These are phyloP conservation scores for Dexiosoma caninum DNA, from an alignment of 2,888 invertebrate genomes.

Conservation along the genomic window DNA sequence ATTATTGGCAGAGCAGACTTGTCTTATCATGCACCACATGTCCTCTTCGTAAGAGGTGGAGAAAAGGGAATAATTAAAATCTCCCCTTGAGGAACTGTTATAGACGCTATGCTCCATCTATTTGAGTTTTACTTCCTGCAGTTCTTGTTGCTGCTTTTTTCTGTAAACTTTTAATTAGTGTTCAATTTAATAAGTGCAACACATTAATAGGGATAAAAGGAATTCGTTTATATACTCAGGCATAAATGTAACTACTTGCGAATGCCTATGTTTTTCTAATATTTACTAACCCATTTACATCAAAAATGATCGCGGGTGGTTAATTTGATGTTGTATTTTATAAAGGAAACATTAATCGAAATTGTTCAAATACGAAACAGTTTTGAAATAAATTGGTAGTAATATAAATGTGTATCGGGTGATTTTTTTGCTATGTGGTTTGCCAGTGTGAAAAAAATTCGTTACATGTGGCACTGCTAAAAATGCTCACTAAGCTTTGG, in stretches of 20 bases:
- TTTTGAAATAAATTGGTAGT: not conserved
- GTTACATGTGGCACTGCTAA: too few species aligned
- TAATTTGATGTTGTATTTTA: conserved; percentile 59
- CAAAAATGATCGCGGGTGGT: conserved; percentile 59
- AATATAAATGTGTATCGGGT: too few species aligned
- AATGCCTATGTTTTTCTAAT: not conserved
- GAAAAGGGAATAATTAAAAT: conserved; percentile 51
- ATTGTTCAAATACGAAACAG: too few species aligned
- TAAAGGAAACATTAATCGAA: too few species aligned
- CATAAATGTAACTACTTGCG: not conserved
- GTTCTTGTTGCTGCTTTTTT: conserved; percentile 5
- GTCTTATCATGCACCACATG: conserved; percentile 16
- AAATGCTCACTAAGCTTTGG: too few species aligned
- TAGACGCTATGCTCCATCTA: conserved; percentile 26
- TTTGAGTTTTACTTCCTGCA: conserved; percentile 7
- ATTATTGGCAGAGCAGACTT: conserved; percentile 27
- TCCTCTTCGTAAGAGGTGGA: not conserved
- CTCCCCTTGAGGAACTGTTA: conserved; percentile 33
- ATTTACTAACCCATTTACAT: conserved; percentile 28
- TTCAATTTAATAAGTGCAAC: conserved; percentile 55
- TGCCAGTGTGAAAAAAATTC: too few species aligned
- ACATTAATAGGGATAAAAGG: conserved; percentile 42
- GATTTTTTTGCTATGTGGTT: too few species aligned
- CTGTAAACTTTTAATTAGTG: conserved; percentile 61
- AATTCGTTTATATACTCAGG: not conserved